Conservation (phyloP, 2,113 vertebrate species). For the Odobenus rosmarus region DNA sequence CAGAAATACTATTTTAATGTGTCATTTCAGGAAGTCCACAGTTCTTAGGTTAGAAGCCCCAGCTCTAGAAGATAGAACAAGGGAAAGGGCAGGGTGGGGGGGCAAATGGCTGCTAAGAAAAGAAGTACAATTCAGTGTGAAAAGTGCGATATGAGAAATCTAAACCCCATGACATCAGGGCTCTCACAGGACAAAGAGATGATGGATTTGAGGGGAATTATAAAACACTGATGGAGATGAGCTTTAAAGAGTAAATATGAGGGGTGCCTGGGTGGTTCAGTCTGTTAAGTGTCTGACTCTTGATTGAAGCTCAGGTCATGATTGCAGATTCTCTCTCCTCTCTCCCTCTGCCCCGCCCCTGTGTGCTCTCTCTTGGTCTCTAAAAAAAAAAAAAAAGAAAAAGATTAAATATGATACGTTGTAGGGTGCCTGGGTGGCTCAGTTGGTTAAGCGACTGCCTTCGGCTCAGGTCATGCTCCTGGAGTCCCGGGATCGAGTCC, state of each 20-base stretch:
- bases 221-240: neutral
- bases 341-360: neutral
- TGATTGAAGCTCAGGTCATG: neutral
- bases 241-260: neutral
- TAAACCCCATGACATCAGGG: neutral
- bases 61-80: neutral
- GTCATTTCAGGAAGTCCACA: neutral
- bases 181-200: neutral
- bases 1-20: slow-evolving; percentile 9
- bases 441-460: too few relatives aligned
- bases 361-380: neutral
- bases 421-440: too few relatives aligned
- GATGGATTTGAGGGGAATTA: neutral
- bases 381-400: neutral
- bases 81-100: neutral
- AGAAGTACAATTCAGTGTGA: neutral
- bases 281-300: neutral
- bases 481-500: too few relatives aligned
- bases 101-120: neutral
- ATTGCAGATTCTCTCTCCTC: neutral
- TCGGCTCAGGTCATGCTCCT: too few relatives aligned
- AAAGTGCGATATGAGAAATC: neutral
- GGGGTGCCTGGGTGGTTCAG: neutral
- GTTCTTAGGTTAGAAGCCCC: neutral
- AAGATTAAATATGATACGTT: too few relatives aligned